phyloP scores from a whole-genome alignment of 2,797 vertebrate genomes.

The Tokudaia muenninki region DNA sequence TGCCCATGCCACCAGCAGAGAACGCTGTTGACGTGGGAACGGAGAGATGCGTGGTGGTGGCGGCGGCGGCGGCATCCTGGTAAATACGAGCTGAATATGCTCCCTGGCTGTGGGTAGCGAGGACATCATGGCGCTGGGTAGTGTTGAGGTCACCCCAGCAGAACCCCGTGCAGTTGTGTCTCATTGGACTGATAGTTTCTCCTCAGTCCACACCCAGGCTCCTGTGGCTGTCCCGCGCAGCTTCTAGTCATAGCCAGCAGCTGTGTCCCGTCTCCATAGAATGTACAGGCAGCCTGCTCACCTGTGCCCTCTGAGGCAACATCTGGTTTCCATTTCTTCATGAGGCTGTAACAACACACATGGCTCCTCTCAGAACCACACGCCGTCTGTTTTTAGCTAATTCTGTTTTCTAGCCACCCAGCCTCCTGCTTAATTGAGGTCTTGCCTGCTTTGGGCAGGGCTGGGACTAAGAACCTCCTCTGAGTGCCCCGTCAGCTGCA shows the following conservation, averaged over 20 bases:
- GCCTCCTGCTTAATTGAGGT: constrained; percentile 4
- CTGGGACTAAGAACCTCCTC: background rate
- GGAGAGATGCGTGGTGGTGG: background rate
- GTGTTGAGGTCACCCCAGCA: rapidly evolving
- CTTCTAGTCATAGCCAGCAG: constrained; percentile 62
- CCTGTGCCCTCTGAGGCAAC: constrained; percentile 76
- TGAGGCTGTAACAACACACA: background rate
- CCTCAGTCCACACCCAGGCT: constrained; percentile 68
- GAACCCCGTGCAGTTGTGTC: background rate
- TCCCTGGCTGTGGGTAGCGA: rapidly evolving
- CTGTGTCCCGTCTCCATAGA: constrained; percentile 79
- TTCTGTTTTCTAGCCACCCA: background rate
- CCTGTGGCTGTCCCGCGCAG: background rate
- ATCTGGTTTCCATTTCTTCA: constrained; percentile 75
- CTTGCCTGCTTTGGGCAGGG: constrained; percentile 8
- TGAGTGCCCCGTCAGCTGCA: background rate
- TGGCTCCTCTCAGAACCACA: constrained; percentile 42
- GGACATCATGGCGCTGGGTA: background rate
- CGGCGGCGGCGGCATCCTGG: too few relatives aligned
- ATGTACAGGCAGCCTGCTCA: constrained; percentile 58
- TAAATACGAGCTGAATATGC: background rate
- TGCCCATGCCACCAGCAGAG: background rate
- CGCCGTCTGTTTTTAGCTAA: constrained; percentile 38
- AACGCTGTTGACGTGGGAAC: background rate
- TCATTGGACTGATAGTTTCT: constrained; percentile 40